Evolutionary conservation across 1,140 invertebrate genomes (phyloP).

Genomic region (Chironomus striatipennis): DNA sequence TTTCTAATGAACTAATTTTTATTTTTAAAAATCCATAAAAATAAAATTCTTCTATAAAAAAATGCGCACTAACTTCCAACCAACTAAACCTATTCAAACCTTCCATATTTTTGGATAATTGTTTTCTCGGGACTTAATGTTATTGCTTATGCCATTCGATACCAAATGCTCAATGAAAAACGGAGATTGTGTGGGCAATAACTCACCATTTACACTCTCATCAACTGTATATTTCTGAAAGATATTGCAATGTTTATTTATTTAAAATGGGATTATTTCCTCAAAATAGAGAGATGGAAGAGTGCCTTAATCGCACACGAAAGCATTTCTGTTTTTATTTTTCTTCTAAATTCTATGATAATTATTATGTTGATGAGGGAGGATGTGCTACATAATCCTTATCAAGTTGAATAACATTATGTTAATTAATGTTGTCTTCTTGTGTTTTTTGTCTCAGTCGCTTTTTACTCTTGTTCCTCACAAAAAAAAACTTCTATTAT

Average conservation of each 20-base stretch:
- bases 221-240: not conserved
- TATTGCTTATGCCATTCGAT: not conserved
- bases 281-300: not conserved
- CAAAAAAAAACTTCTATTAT: constrained; percentile 1
- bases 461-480: not conserved
- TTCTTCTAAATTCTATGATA: not conserved
- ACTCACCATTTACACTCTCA: constrained; percentile 1
- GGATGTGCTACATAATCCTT: not conserved
- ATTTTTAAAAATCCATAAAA: too few relatives aligned
- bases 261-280: constrained; percentile 18
- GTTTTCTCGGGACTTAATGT: not conserved
- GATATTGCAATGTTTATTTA: constrained; percentile 19
- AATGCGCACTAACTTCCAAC: too few relatives aligned
- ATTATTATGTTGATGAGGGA: not conserved
- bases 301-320: not conserved
- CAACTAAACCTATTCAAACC: too few relatives aligned
- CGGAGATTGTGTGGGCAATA: not conserved
- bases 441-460: not conserved
- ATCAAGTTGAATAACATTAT: not conserved
- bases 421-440: constrained; percentile 19
- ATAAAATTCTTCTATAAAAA: too few relatives aligned
- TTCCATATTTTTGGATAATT: not conserved
- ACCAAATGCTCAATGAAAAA: not conserved
- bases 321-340: not conserved
- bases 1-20: too few relatives aligned